These are phyloP conservation scores for Heliconius ismenius DNA, from an alignment of 2,888 invertebrate species.

Conservation along the genomic window DNA sequence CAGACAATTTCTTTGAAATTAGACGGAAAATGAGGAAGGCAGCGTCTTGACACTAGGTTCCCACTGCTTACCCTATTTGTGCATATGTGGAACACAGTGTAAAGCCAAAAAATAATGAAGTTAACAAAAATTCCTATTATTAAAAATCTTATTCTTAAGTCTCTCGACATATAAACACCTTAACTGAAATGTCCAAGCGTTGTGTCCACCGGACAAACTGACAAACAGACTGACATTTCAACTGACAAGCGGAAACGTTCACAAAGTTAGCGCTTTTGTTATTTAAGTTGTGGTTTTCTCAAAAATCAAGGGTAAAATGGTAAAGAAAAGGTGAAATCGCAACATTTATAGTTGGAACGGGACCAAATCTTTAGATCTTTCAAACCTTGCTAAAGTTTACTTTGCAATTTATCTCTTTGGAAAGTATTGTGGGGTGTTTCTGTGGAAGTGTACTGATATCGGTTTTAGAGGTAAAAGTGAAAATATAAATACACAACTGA, in stretches of 20 bases:
- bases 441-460: conserved; percentile 8
- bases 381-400: conserved; percentile 15
- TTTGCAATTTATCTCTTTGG: conserved; percentile 21
- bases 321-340: conserved; percentile 23
- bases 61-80: neutral
- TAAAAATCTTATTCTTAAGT: neutral
- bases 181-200: neutral
- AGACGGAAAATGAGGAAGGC: no score
- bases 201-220: neutral
- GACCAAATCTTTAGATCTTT: conserved; percentile 17
- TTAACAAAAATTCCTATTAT: neutral
- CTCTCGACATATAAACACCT: neutral
- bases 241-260: conserved; percentile 1
- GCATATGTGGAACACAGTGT: neutral
- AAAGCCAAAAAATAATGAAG: neutral
- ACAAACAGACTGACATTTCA: neutral
- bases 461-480: neutral
- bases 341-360: conserved; percentile 26
- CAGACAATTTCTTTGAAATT: no score
- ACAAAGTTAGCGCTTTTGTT: conserved; percentile 19
- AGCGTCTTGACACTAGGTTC: neutral
- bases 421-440: conserved; percentile 10
- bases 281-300: conserved; percentile 19
- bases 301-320: conserved; percentile 24
- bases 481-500: neutral